Evolutionary conservation across 92 coral and sea anemone genomes (phyloP).

Genomic region (Bergia sp.): DNA sequence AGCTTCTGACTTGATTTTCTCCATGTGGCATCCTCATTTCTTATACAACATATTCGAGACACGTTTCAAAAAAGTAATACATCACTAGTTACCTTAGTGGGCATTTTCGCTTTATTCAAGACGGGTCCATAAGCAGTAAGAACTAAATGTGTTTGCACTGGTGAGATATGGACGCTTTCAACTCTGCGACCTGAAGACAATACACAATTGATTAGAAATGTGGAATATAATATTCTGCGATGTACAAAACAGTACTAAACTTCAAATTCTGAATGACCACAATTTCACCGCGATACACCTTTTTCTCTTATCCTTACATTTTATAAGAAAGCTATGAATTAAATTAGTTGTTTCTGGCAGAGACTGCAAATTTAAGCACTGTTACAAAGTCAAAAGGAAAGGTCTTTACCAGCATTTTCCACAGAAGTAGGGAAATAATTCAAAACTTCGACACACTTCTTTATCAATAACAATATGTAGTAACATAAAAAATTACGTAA

Average conservation of each 20-base stretch:
- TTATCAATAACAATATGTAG: not conserved
- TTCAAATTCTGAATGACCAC: not conserved
- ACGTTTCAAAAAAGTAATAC: not conserved
- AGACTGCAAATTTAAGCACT: not conserved
- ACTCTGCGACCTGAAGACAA: conserved; percentile 73
- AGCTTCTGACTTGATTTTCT: no score
- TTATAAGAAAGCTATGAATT: no score
- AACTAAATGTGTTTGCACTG: conserved; percentile 86
- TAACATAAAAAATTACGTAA: not conserved
- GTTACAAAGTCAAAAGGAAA: not conserved
- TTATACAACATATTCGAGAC: not conserved
- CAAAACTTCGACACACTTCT: not conserved
- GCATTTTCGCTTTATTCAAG: conserved; percentile 29
- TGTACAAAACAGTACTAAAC: not conserved
- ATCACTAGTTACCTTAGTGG: conserved; percentile 59
- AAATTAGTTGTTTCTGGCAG: no score
- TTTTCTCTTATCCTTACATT: not conserved
- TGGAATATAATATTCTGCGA: not conserved
- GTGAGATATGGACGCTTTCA: conserved; percentile 75
- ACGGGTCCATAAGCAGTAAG: conserved; percentile 85
- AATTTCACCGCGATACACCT: not conserved
- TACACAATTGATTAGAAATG: not conserved
- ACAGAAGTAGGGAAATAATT: not conserved
- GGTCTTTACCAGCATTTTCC: not conserved
- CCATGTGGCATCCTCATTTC: not conserved